Evolutionary conservation across 2,113 vertebrate genomes (phyloP).

Genomic region (Cariama cristata): DNA sequence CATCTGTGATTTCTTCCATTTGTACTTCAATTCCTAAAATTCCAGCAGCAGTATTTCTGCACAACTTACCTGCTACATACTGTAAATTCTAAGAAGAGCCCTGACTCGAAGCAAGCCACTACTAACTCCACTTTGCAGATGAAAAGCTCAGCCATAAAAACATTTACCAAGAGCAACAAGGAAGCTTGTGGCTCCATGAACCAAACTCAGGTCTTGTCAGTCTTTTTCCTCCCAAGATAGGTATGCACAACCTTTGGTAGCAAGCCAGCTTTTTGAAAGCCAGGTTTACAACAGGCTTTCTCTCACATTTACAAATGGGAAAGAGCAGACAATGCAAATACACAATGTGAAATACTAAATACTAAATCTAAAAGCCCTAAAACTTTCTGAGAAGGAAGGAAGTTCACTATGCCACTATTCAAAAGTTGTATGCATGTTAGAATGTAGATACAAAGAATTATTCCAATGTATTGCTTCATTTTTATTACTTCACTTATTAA

Average conservation of each 20-base stretch:
- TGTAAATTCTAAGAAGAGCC: neutral
- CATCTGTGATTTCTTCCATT: neutral
- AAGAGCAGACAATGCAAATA: neutral
- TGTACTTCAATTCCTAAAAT: neutral
- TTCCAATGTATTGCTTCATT: neutral
- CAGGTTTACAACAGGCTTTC: neutral
- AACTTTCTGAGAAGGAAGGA: neutral
- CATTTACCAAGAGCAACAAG: neutral
- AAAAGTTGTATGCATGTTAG: neutral
- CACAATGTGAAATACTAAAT: neutral
- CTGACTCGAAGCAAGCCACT: neutral
- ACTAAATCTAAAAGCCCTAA: neutral
- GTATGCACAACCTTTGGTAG: neutral
- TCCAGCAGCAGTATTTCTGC: neutral
- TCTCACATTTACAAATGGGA: neutral
- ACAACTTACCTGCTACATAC: neutral
- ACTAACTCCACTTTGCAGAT: neutral
- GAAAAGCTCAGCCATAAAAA: constrained; percentile 1
- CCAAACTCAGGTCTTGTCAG: neutral
- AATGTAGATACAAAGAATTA: neutral
- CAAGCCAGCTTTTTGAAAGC: neutral
- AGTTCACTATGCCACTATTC: neutral
- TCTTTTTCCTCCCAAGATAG: neutral
- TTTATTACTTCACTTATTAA: neutral
- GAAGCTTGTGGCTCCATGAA: neutral